Base-by-base conservation (phyloP, 2,797 vertebrate genomes). In the Iguana delicatissima region DNA sequence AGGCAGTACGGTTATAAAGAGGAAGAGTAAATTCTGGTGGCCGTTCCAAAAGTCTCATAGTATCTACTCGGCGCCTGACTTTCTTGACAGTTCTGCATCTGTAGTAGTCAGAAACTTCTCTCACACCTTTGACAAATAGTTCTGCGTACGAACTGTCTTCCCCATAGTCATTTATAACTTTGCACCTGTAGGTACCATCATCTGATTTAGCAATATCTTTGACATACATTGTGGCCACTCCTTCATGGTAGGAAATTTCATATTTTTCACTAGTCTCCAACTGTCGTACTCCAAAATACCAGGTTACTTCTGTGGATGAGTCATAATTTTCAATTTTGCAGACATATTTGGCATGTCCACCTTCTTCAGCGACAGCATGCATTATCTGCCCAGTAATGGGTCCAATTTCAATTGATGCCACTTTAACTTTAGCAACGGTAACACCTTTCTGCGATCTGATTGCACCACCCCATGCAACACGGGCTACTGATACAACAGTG, bases 1-100 rank as follows among this genome's bases (percentile, higher is more conserved):
- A 99, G 10, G 98, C 99, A 14, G 98, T 98, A 42, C 96, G 98
- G 92, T 99, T 99, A 84, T 98, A 98, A 91, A 99, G 95, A 92
- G 99, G 99, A 92, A 99, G 97, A 12, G 99, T 99, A 95, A 99
- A 99, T 97, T 99, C 99, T 81, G 99, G 99, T 90, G 99, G 99
- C 96, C 97, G 98, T 96, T 99, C 99, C 50, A 99, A 96, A 92
- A 99, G 98, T 95, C 99, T 98, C 95, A 98, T 98, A 29, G 99
- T 97, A 94, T 99, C 99, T 50, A 99, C 96, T 92, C 99, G 98
- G 93, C 99, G 98, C 95, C 99, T 99, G 52, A 98, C 98, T 96
- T 96, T 99, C 97, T 98, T 99, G 87, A 99, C 98, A 84, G 98
- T 98, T 93, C 99, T 98, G 82, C 97, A 91, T 87, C 98, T 98